Base-by-base conservation (phyloP, 2,113 vertebrate species). In the Sinocyclocheilus maitianheensis region DNA sequence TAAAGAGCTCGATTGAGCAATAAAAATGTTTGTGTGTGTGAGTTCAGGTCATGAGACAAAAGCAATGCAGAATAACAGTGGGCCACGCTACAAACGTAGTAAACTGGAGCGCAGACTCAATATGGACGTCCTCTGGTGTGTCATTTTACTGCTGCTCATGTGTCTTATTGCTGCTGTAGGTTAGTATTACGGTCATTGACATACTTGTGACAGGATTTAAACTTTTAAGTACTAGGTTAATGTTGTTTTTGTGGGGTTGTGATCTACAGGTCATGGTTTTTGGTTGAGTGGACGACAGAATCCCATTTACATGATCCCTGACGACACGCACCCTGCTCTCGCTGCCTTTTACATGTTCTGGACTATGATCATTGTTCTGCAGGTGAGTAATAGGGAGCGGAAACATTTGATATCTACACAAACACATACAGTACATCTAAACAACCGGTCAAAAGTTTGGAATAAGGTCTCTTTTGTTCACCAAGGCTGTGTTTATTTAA, bases 341-440 rank as follows among this genome's bases (percentile, higher is more conserved):
- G 96, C 96, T 85, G 97, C 94, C 11, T 99, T 99, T 92, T 96
- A 96, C 84, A 95, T 97, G 91, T 99, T 99, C 91, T 99, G 97
- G 98, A 98, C 97, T 0, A 99, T 98, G 97, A 96, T 99, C 79
- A 99, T 99, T 92, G 94, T 99, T 69, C 89, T 99, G 51, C 98
- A 99, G 97, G 98, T 99, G 95, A 93, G 65, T 72, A 26, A 67
- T n/a, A 22, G 11, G 30, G 46, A 77, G 48, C 20, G 0, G 20
- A 16, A 14, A 51, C 10, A 43, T 22, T 2, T 43, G 22, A 72
- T 55, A 43, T 24, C 11, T n/a, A 26, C 26, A 78, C 11, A 46
- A 80, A 37, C 62, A 14, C 14, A 77, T 26, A 48, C 30, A 34
- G 30, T 34, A 34, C 46, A 48, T 48, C 11, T 48, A 46, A 46